phyloP scores from a whole-genome alignment of 2,888 invertebrate genomes.

The Trichogramma dendrolimi region DNA sequence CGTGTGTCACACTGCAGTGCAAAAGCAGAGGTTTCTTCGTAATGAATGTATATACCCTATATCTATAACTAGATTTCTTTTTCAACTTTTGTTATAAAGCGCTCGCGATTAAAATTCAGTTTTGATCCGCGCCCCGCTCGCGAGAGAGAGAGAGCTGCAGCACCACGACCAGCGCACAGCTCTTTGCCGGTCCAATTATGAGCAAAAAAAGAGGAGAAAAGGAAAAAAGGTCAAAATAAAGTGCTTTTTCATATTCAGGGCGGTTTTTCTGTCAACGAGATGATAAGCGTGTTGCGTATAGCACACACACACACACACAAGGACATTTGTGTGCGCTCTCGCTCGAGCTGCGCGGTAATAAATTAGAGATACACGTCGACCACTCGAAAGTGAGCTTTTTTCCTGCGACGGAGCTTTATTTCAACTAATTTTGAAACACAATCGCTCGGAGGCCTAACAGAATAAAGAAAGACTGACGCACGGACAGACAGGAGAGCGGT shows the following conservation, averaged over 20 bases:
- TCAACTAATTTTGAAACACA: no score
- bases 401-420: no score
- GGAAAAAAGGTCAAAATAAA: constrained; percentile 36
- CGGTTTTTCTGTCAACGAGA: constrained; percentile 23
- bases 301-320: constrained; percentile 20
- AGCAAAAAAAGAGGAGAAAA: background rate
- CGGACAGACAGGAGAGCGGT: no score
- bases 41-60: no score
- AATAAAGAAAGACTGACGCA: no score
- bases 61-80: background rate
- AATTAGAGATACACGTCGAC: constrained; percentile 41
- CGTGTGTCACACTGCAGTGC: no score
- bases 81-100: constrained; percentile 8
- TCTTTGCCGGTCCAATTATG: constrained; percentile 39
- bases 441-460: no score
- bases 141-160: constrained; percentile 24
- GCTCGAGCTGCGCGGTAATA: constrained; percentile 41
- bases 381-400: no score
- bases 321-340: constrained; percentile 1
- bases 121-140: constrained; percentile 32
- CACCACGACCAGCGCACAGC: constrained; percentile 10
- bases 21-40: no score
- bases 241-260: constrained; percentile 48
- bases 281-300: constrained; percentile 15
- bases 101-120: constrained; percentile 47